A percentile compares a stretch with the other conserved stretches of the same genome.
These are phyloP conservation scores for Cenopis cana DNA, from an alignment of 2,888 invertebrate species.

Conservation along the genomic window DNA sequence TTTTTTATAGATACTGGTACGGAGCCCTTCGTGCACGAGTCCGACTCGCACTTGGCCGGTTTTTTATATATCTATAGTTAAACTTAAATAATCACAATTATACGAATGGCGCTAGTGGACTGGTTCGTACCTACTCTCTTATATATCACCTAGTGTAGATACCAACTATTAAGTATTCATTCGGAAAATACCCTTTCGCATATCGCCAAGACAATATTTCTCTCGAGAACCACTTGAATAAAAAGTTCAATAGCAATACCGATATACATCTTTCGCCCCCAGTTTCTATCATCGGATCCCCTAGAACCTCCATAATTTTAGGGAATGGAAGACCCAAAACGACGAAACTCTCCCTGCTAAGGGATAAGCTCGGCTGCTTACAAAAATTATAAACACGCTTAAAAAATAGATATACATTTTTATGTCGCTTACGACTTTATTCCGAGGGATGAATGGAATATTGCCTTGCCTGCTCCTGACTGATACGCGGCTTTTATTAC, in stretches of 20 bases:
- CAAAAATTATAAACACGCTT: constrained; percentile 25
- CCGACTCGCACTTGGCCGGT: no score
- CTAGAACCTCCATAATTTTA: constrained; percentile 24
- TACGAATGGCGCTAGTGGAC: no score
- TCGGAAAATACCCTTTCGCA: constrained; percentile 9
- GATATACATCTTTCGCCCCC: constrained; percentile 38
- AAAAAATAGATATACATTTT: constrained; percentile 33
- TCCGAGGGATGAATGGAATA: constrained; percentile 52
- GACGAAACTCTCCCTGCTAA: constrained; percentile 4
- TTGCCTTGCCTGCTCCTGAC: constrained; percentile 63
- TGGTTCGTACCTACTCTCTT: no score
- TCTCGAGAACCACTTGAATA: constrained; percentile 34
- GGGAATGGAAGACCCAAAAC: constrained; percentile 18
- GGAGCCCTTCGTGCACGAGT: no score
- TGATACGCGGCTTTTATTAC: constrained; percentile 75
- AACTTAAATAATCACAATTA: no score
- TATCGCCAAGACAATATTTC: constrained; percentile 34
- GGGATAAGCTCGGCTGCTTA: constrained; percentile 9
- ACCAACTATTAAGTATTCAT: constrained; percentile 7
- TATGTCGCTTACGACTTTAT: constrained; percentile 32
- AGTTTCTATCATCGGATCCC: constrained; percentile 31
- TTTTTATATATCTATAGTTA: no score
- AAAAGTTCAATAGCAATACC: constrained; percentile 31
- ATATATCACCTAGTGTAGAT: neutral
- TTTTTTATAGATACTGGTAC: no score